These are phyloP conservation scores for Ganaspis sp. DNA, from an alignment of 1,140 invertebrate species.

Conservation along the genomic window DNA sequence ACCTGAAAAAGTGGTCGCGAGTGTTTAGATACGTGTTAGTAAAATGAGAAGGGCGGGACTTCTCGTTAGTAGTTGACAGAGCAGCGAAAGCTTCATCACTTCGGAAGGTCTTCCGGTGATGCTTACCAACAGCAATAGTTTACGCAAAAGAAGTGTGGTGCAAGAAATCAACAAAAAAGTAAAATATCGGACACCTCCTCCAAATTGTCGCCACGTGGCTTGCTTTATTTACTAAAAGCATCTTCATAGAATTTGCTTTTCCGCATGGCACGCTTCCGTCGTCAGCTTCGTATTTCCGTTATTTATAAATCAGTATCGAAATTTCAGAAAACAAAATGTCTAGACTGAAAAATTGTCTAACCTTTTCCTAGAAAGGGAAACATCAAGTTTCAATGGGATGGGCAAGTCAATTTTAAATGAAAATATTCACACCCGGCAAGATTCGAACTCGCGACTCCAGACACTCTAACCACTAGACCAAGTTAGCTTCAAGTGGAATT, in stretches of 20 bases:
- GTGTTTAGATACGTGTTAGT: conserved; percentile 38
- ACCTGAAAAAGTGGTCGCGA: conserved; percentile 35
- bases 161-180: conserved; percentile 32
- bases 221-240: conserved; percentile 32
- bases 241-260: conserved; percentile 49
- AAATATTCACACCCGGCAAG: no score
- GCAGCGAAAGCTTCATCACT: conserved; percentile 56
- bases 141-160: conserved; percentile 1
- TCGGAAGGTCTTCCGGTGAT: conserved; percentile 62
- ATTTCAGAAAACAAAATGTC: no score
- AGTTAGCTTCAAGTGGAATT: no score
- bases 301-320: no score
- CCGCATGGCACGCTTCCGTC: no score
- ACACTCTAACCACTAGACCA: no score
- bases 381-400: no score
- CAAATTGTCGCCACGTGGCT: conserved; percentile 6
- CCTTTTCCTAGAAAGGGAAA: no score
- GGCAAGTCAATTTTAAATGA: no score
- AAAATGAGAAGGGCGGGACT: conserved; percentile 48
- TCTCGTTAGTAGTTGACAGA: conserved; percentile 68
- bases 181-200: conserved; percentile 30
- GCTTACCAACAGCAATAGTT: conserved; percentile 13
- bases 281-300: no score
- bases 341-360: no score
- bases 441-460: no score